These are phyloP conservation scores for Corapipo altera DNA, from an alignment of 2,113 vertebrate species.

Conservation along the genomic window DNA sequence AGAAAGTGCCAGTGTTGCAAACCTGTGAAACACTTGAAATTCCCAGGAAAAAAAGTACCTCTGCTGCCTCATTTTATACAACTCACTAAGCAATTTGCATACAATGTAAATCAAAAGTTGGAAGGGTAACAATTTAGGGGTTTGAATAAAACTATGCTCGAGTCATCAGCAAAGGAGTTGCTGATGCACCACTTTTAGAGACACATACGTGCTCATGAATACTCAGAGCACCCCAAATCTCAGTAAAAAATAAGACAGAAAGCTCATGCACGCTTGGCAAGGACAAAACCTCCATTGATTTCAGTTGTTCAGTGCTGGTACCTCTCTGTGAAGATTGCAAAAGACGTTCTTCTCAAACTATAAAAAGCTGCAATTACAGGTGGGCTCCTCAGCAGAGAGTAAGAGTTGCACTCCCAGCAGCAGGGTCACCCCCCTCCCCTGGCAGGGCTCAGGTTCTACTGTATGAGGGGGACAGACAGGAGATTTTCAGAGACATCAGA, in stretches of 20 bases:
- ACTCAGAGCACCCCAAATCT: background rate
- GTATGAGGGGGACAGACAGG: no score
- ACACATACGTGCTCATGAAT: rapidly evolving
- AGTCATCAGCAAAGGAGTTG: background rate
- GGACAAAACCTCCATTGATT: background rate
- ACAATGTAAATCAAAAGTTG: background rate
- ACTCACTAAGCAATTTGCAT: background rate
- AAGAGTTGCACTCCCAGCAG: rapidly evolving
- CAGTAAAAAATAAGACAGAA: background rate
- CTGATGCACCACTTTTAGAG: background rate
- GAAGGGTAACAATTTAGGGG: background rate
- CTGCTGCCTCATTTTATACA: background rate
- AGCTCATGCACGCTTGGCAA: background rate
- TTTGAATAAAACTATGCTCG: background rate
- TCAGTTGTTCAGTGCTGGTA: background rate
- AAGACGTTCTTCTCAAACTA: background rate
- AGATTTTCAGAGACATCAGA: background rate
- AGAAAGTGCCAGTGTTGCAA: background rate
- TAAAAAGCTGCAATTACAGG: background rate
- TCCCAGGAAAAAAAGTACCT: background rate
- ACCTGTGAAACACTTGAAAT: background rate
- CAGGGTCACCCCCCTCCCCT: background rate
- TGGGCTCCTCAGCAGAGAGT: background rate
- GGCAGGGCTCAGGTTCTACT: background rate
- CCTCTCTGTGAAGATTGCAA: background rate